A percentile compares a stretch with the other conserved stretches of the same genome.
Conservation (phyloP, 2,797 vertebrate genomes). For the Melanotaenia nigrans region DNA sequence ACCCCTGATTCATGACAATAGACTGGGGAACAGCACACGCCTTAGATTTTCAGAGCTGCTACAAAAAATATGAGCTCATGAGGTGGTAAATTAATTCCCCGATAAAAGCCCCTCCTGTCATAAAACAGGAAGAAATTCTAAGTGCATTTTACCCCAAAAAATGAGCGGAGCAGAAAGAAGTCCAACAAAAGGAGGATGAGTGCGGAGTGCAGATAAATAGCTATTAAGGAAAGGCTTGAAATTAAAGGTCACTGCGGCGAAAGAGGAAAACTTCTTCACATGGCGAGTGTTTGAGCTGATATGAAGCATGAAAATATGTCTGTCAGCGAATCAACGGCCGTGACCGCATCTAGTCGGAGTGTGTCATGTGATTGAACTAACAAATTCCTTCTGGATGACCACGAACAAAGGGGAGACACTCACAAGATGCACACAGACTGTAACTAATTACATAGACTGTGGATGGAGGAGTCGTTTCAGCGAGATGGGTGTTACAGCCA, state of each 20-base stretch:
- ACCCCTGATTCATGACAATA: conserved; percentile 39
- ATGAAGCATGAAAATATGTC: conserved; percentile 26
- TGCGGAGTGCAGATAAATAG: conserved; percentile 36
- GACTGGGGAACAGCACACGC: conserved; percentile 28
- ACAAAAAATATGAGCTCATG: conserved; percentile 43
- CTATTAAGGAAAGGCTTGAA: not conserved
- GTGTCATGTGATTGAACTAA: conserved; percentile 30
- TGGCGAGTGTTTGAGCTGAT: conserved; percentile 2
- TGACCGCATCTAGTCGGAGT: conserved; percentile 12
- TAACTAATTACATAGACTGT: conserved; percentile 15
- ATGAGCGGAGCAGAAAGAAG: conserved; percentile 2
- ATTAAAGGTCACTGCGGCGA: conserved; percentile 15
- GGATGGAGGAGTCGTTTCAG: conserved; percentile 1
- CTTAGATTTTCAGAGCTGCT: conserved; percentile 25
- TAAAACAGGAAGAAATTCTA: not conserved
- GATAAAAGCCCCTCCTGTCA: not conserved
- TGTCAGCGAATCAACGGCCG: conserved; percentile 21
- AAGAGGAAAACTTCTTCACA: conserved; percentile 8
- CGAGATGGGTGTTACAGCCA: conserved; percentile 30
- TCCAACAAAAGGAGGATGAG: not conserved
- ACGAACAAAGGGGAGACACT: conserved; percentile 22
- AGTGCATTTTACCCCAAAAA: conserved; percentile 5
- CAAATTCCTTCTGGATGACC: conserved; percentile 24
- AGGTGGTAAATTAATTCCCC: conserved; percentile 54
- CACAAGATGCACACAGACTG: conserved; percentile 3